A percentile compares a stretch with the other conserved stretches of the same genome.
Evolutionary conservation across 2,113 vertebrate species (phyloP).

Genomic region (Rhinopomastus cyanomelas): DNA sequence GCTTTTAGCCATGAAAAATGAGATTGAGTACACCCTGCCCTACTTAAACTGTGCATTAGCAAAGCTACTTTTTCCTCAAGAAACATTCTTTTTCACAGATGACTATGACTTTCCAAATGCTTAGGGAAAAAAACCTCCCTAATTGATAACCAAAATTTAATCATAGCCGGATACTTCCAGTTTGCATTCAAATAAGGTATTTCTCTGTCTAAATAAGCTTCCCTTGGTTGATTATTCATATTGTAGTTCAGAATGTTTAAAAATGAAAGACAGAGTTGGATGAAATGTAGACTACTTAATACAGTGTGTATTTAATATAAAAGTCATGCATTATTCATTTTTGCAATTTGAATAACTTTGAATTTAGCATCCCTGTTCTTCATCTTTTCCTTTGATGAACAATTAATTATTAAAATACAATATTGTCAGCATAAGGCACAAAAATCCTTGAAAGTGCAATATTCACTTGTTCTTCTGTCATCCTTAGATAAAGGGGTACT

Average conservation of each 20-base stretch:
- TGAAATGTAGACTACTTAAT: conserved; percentile 81
- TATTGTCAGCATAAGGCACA: conserved; percentile 79
- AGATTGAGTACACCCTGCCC: conserved; percentile 55
- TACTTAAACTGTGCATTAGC: conserved; percentile 58
- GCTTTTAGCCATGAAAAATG: conserved; percentile 70
- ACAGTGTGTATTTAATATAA: conserved; percentile 88
- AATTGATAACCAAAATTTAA: conserved; percentile 81
- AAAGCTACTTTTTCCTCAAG: conserved; percentile 40
- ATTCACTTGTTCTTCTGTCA: conserved; percentile 57
- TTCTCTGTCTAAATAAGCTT: conserved; percentile 78
- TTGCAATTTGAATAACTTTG: conserved; percentile 82
- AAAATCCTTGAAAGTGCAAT: conserved; percentile 69
- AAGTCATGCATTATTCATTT: conserved; percentile 87
- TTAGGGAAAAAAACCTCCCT: conserved; percentile 62
- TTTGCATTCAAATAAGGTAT: conserved; percentile 77
- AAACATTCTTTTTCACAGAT: conserved; percentile 27
- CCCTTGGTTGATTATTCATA: conserved; percentile 79
- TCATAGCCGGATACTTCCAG: conserved; percentile 60
- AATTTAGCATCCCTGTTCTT: conserved; percentile 82
- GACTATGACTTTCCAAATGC: conserved; percentile 60
- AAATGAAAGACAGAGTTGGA: conserved; percentile 79
- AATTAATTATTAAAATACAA: conserved; percentile 88
- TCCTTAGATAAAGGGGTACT: conserved; percentile 48
- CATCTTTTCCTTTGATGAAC: conserved; percentile 83
- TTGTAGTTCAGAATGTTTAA: conserved; percentile 80